phyloP scores from a whole-genome alignment of 2,888 invertebrate species.

The Zele albiditarsus region DNA sequence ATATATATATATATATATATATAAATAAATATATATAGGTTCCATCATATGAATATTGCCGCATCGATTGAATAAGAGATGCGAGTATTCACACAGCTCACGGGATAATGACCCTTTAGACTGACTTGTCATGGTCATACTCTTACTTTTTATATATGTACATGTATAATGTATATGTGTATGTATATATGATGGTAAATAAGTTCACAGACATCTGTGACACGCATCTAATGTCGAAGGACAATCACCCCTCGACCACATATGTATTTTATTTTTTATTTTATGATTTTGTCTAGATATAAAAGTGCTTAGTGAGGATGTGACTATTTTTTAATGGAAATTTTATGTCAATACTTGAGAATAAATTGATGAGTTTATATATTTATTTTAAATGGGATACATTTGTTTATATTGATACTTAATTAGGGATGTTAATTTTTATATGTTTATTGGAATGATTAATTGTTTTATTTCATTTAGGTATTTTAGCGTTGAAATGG shows the following conservation, averaged over 20 bases:
- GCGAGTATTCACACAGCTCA: conserved; percentile 40
- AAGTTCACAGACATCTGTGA: not conserved
- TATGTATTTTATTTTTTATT: not conserved
- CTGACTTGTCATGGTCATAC: conserved; percentile 51
- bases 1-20: not conserved
- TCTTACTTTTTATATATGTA: not conserved
- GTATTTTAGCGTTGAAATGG: not conserved
- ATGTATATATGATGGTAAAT: conserved; percentile 38
- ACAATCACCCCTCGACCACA: conserved; percentile 6
- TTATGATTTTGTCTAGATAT: not conserved
- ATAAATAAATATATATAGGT: not conserved
- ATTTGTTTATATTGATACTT: not conserved
- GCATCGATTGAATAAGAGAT: conserved; percentile 24
- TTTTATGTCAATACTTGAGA: too few species aligned
- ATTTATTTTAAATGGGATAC: too few species aligned
- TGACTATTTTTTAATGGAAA: too few species aligned
- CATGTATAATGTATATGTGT: conserved; percentile 8
- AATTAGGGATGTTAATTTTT: not conserved
- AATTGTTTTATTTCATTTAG: not conserved
- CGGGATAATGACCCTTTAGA: conserved; percentile 67
- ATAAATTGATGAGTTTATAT: too few species aligned
- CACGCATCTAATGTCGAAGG: conserved; percentile 27
- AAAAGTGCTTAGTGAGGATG: too few species aligned
- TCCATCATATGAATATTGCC: not conserved
- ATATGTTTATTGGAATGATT: too few species aligned